These are phyloP conservation scores for Leptopilina syphax DNA, from an alignment of 2,888 invertebrate genomes.

Conservation along the genomic window DNA sequence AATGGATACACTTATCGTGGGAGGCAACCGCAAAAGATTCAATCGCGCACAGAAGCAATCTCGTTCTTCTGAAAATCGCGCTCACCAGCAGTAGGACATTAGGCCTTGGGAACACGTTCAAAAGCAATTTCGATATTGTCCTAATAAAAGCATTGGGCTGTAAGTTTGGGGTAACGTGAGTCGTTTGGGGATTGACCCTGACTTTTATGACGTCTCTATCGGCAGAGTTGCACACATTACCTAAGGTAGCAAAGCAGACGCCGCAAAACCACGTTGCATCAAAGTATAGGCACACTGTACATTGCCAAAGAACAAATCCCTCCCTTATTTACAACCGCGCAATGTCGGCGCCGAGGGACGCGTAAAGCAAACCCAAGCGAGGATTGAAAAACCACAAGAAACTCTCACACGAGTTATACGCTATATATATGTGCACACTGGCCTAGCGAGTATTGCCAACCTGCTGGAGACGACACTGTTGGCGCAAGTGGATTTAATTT, in stretches of 20 bases:
- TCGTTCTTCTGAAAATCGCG: constrained; percentile 44
- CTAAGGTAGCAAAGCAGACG: not conserved
- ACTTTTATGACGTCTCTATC: constrained; percentile 67
- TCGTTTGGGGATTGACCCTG: constrained; percentile 77
- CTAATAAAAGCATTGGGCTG: constrained; percentile 58
- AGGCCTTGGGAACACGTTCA: constrained; percentile 59
- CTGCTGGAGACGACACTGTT: not conserved
- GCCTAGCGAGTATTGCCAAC: not conserved
- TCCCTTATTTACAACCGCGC: constrained; percentile 58
- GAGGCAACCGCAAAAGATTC: constrained; percentile 61
- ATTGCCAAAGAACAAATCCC: constrained; percentile 63
- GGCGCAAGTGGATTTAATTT: not conserved
- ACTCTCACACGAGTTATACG: constrained; percentile 45
- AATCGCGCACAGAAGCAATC: constrained; percentile 59
- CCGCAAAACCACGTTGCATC: constrained; percentile 22
- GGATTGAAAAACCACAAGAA: constrained; percentile 68
- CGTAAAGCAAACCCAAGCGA: constrained; percentile 62
- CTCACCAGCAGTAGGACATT: constrained; percentile 55
- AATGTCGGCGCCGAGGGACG: constrained; percentile 62
- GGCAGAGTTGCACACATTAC: not conserved
- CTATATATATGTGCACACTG: no score
- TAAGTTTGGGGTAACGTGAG: constrained; percentile 49
- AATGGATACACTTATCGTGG: constrained; percentile 14
- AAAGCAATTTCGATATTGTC: constrained; percentile 62
- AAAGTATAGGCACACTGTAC: constrained; percentile 2